Conservation (phyloP, 2,888 invertebrate species). For the Tenodera sinensis region DNA sequence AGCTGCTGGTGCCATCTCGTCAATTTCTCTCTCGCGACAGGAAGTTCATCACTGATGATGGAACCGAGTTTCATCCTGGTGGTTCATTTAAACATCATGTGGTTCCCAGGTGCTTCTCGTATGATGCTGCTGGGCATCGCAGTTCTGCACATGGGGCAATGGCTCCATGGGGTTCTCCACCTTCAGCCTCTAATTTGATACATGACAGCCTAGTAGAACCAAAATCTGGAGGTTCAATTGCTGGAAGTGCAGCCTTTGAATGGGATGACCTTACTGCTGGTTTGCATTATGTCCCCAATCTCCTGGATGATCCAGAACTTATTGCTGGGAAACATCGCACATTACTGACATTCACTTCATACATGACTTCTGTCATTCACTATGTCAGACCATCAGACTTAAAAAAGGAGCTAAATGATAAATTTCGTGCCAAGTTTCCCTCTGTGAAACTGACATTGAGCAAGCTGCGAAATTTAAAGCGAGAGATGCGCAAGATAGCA, state of each 20-base stretch:
- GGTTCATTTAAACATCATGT: constrained; percentile 53
- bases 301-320: constrained; percentile 89
- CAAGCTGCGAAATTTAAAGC: constrained; percentile 92
- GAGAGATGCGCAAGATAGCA: constrained; percentile 91
- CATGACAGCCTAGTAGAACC: neutral
- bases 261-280: constrained; percentile 47
- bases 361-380: constrained; percentile 94
- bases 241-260: constrained; percentile 41
- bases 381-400: constrained; percentile 93
- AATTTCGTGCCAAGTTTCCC: constrained; percentile 93
- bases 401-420: constrained; percentile 95
- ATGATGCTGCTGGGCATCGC: constrained; percentile 63
- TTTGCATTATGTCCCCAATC: constrained; percentile 74
- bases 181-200: constrained; percentile 45
- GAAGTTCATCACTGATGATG: constrained; percentile 41
- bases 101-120: constrained; percentile 66
- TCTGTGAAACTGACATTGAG: constrained; percentile 91
- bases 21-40: constrained; percentile 49
- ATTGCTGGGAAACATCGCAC: constrained; percentile 88
- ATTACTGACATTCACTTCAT: constrained; percentile 80
- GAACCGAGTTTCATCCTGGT: constrained; percentile 42
- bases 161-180: constrained; percentile 43
- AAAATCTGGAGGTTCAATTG: neutral
- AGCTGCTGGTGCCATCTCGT: constrained; percentile 73
- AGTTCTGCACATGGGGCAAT: constrained; percentile 47